Conservation (phyloP, 35 echinoderm and acorn worm species). For the Nesometra sesokonis region DNA sequence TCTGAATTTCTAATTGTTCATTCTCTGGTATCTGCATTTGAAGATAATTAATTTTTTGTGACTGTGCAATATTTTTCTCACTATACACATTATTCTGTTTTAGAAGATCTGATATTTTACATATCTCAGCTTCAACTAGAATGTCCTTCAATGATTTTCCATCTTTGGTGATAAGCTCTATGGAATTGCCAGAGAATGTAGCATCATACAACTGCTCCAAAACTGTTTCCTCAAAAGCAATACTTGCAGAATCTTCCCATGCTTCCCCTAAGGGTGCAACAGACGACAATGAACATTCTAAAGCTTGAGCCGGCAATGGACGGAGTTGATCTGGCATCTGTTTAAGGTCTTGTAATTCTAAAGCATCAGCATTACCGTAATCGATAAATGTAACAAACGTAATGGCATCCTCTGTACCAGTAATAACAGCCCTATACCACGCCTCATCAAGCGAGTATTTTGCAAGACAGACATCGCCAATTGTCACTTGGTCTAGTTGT, state of each 20-base stretch:
- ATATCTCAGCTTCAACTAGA: background rate
- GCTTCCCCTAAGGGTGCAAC: background rate
- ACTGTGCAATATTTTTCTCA: too few species aligned
- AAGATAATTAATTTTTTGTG: too few species aligned
- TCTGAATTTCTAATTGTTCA: too few species aligned
- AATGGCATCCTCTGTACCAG: background rate
- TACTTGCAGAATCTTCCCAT: background rate
- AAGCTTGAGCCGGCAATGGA: background rate
- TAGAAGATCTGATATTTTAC: background rate
- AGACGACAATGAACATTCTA: background rate
- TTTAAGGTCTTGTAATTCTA: background rate
- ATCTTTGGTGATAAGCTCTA: background rate
- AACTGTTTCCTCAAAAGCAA: background rate
- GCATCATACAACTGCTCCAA: background rate
- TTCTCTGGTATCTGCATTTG: too few species aligned
- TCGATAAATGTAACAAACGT: constrained; percentile 46
- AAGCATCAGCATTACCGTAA: constrained; percentile 54
- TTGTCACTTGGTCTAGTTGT: background rate
- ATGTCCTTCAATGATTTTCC: background rate
- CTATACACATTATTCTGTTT: background rate
- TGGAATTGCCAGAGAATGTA: background rate
- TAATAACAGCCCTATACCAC: constrained; percentile 79
- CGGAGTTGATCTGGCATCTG: background rate
- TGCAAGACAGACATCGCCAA: constrained; percentile 60
- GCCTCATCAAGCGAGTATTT: constrained; percentile 78